Conservation (phyloP, 2,113 vertebrate species). For the Myanophis thanlyinensis region DNA sequence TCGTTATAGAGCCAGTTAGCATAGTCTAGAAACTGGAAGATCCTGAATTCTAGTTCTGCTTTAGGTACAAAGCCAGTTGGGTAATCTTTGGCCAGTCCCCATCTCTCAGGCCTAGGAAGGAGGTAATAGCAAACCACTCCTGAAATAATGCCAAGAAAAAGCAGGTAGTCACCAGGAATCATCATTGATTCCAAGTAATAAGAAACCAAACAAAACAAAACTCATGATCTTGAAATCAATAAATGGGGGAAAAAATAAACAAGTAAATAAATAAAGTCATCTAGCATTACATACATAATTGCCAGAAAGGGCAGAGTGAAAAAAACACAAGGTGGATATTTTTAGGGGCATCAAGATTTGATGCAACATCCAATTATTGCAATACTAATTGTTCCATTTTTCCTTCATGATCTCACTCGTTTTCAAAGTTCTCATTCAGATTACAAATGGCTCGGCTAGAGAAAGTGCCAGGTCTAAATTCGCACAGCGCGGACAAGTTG, state of each 20-base stretch:
- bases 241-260: neutral
- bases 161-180: neutral
- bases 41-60: neutral
- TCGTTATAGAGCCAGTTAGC: neutral
- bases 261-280: neutral
- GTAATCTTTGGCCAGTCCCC: neutral
- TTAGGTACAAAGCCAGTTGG: neutral
- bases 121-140: neutral
- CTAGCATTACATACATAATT: neutral
- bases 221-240: neutral
- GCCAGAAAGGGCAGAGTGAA: neutral
- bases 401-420: neutral
- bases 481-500: neutral
- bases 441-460: neutral
- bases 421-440: neutral
- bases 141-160: neutral
- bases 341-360: neutral
- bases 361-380: neutral
- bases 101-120: neutral
- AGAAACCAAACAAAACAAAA: neutral
- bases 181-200: neutral
- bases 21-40: neutral
- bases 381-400: neutral
- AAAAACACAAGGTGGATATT: neutral
- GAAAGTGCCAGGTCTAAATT: neutral